Evolutionary conservation across 2,797 vertebrate species (phyloP).

Genomic region (Agapornis canus): DNA sequence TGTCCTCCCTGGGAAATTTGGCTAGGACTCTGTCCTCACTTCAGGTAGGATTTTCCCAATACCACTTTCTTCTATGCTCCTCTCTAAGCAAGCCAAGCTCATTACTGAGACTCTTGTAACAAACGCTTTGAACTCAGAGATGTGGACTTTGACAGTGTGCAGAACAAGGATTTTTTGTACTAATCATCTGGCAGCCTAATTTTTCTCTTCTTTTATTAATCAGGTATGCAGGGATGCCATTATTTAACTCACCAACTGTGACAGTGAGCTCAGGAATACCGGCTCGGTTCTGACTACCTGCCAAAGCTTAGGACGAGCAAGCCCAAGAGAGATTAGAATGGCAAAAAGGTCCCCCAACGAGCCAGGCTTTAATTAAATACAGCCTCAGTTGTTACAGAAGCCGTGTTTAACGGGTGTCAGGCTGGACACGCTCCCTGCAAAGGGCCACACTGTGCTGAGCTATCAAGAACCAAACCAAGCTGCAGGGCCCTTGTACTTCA

Average conservation of each 20-base stretch:
- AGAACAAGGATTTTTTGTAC: not conserved
- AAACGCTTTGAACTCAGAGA: conserved; percentile 8
- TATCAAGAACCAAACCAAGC: not conserved
- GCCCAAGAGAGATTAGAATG: not conserved
- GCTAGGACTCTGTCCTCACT: not conserved
- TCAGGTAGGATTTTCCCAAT: not conserved
- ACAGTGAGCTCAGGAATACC: not conserved
- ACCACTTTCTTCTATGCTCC: not conserved
- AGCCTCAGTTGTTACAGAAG: not conserved
- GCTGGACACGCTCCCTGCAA: not conserved
- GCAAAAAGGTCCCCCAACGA: not conserved
- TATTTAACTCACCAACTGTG: not conserved
- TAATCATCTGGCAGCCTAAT: not conserved
- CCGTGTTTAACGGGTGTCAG: not conserved
- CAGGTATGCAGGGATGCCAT: not conserved
- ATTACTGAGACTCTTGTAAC: not conserved
- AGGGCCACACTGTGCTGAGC: not conserved
- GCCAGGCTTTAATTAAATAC: not conserved
- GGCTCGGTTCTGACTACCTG: not conserved
- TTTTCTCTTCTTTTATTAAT: not conserved
- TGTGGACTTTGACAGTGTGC: not conserved
- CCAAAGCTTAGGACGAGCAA: conserved; percentile 14
- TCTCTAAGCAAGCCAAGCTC: not conserved
- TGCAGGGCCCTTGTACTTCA: not conserved
- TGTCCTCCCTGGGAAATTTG: not conserved